Percentiles rank a stretch among this genome's conserved stretches.
Conservation (phyloP, 2,888 invertebrate species). For the Agriotes lineatus region DNA sequence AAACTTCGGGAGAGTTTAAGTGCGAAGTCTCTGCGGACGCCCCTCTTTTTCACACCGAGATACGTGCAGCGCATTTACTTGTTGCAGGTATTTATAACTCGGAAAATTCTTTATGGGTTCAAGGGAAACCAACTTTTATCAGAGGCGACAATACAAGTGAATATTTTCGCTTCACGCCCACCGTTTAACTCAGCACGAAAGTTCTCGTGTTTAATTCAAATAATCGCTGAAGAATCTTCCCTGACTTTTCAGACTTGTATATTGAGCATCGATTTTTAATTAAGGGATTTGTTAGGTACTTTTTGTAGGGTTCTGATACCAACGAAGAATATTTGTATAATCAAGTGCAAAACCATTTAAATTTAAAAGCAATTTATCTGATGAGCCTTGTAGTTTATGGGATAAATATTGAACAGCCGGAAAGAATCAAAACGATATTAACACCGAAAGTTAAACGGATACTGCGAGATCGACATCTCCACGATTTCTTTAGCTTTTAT, state of each 20-base stretch:
- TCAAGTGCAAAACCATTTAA: too few species aligned
- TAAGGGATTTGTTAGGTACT: too few species aligned
- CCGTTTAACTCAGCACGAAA: too few species aligned
- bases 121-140: background rate
- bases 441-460: background rate
- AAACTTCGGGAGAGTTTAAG: constrained; percentile 70
- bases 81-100: constrained; percentile 64
- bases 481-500: constrained; percentile 18
- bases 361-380: too few species aligned
- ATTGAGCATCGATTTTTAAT: too few species aligned
- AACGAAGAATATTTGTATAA: too few species aligned
- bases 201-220: too few species aligned
- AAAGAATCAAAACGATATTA: background rate
- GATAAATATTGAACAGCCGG: too few species aligned
- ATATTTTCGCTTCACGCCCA: background rate
- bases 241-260: too few species aligned
- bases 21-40: constrained; percentile 73
- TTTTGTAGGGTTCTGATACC: too few species aligned
- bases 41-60: constrained; percentile 71
- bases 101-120: constrained; percentile 13
- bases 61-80: constrained; percentile 69
- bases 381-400: background rate
- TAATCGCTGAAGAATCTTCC: too few species aligned
- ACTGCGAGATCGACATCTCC: background rate
- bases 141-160: background rate